Evolutionary conservation across 2,113 vertebrate genomes (phyloP), one percentile per base, ranked within the genome.

Genomic region (Muntiacus reevesi): DNA sequence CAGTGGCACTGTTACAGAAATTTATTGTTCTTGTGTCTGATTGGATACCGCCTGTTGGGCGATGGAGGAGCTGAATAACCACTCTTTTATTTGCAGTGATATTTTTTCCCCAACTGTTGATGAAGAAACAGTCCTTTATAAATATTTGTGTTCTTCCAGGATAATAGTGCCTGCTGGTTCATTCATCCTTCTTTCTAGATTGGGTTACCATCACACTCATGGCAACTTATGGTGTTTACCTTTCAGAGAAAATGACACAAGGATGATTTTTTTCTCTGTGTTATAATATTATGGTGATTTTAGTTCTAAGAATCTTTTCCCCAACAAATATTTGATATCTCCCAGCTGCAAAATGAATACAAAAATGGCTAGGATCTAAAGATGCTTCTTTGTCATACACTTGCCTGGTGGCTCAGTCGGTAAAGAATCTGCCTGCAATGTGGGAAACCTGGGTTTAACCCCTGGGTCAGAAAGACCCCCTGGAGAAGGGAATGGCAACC

Each of bases 211-310:
- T 88, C 54, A 36, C 3, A 8, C 36, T 84, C 30, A 10, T 10
- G 21, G 10, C 45, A 62, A 64, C 25, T 25, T 30, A 23, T 1
- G 30, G 33, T 36, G 74, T 96, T 93, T 82, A 45, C 36, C 36
- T 93, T 91, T 93, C 82, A 82, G 52, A 94, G 82, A 76, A 89
- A 50, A 43, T 45, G 52, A 91, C 67, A 45, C 30, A 52, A 82
- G 60, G 15, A 2, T 50, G 30, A 57, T 21, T 82, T 93, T 84
- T 84, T 76, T 57, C 89, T 81, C 74, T 57, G 40, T 43, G 60
- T 87, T 47, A 30, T 54, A 86, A 64, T 40, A 47, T 40, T 43
- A 21, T 4, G 12, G 19, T 60, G 36, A 36, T 85, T 97, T 94
- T 64, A n/a, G 7, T 93, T 64, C 64, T 57, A 54, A 87, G 45